These are phyloP conservation scores for Coreoperca whiteheadi DNA, from an alignment of 2,113 vertebrate genomes.

Conservation along the genomic window DNA sequence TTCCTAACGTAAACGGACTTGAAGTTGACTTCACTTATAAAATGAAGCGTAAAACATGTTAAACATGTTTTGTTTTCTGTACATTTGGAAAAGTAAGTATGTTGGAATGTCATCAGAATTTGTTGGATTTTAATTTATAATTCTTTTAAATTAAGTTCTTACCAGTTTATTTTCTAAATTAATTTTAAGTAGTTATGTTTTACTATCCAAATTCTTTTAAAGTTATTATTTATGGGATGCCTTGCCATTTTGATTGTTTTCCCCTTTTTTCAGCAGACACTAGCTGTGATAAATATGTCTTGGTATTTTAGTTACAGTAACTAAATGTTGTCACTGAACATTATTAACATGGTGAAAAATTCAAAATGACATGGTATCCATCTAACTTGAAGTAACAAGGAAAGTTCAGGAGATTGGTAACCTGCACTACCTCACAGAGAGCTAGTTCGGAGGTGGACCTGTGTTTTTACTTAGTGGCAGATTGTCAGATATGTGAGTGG, in stretches of 20 bases:
- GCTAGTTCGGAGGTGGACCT: slow-evolving; percentile 14
- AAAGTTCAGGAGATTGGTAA: slow-evolving; percentile 33
- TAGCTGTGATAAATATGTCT: slow-evolving; percentile 1
- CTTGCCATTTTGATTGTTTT: slow-evolving; percentile 19
- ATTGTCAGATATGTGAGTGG: neutral
- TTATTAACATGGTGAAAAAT: neutral
- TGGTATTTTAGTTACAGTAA: slow-evolving; percentile 2
- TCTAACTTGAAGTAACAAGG: slow-evolving; percentile 24
- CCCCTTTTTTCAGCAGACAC: neutral
- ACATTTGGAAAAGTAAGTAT: slow-evolving; percentile 29
- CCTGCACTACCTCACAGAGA: slow-evolving; percentile 69
- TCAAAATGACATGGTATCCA: slow-evolving; percentile 14
- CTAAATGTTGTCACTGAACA: neutral
- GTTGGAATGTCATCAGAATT: neutral
- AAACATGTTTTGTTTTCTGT: slow-evolving; percentile 35
- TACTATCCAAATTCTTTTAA: slow-evolving; percentile 33
- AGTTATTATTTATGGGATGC: slow-evolving; percentile 1
- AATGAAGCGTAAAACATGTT: slow-evolving; percentile 16
- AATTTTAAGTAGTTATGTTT: slow-evolving; percentile 8
- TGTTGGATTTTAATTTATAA: slow-evolving; percentile 3
- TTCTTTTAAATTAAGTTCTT: slow-evolving; percentile 24
- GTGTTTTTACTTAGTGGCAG: slow-evolving; percentile 24
- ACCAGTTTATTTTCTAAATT: slow-evolving; percentile 10
- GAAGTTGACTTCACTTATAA: slow-evolving; percentile 21
- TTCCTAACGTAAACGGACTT: slow-evolving; percentile 10